Evolutionary conservation across 2,797 vertebrate species (phyloP).

Genomic region (Semaprochilodus insignis): DNA sequence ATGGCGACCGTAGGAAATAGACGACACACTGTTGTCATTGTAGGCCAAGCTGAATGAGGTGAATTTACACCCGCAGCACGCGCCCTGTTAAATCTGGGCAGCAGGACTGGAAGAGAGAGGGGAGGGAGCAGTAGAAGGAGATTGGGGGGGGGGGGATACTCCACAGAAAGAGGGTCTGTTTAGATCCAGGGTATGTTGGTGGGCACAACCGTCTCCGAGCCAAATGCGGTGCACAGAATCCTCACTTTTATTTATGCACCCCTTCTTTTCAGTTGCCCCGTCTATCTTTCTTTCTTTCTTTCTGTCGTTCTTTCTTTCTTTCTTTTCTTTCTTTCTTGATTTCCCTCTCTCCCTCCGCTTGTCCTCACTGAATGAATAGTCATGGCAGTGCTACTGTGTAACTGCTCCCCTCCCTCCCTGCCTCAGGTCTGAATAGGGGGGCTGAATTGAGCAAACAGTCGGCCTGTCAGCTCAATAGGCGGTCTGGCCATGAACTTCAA

Average conservation of each 20-base stretch:
- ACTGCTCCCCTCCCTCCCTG: conserved; percentile 60
- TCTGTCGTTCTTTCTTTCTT: conserved; percentile 49
- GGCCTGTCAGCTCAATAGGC: conserved; percentile 86
- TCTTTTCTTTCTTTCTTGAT: conserved; percentile 55
- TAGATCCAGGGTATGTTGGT: conserved; percentile 52
- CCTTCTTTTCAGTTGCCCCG: conserved; percentile 44
- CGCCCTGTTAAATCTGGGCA: conserved; percentile 74
- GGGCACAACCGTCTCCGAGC: conserved; percentile 74
- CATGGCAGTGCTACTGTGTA: conserved; percentile 77
- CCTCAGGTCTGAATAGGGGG: conserved; percentile 75
- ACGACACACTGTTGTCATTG: conserved; percentile 73
- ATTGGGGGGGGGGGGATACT: conserved; percentile 18
- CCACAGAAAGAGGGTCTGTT: conserved; percentile 57
- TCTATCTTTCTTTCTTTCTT: conserved; percentile 61
- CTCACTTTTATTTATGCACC: conserved; percentile 76
- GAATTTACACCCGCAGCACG: conserved; percentile 82
- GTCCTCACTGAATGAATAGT: conserved; percentile 79
- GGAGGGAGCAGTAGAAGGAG: conserved; percentile 52
- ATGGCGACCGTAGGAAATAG: conserved; percentile 75
- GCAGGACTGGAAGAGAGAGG: conserved; percentile 64
- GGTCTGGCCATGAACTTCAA: conserved; percentile 85
- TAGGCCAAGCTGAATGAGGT: conserved; percentile 74
- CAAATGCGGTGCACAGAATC: conserved; percentile 75
- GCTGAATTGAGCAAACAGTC: conserved; percentile 85
- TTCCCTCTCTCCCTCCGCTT: conserved; percentile 65